These are phyloP conservation scores for Malaclemys terrapin DNA, from an alignment of 2,113 vertebrate species.

Conservation along the genomic window DNA sequence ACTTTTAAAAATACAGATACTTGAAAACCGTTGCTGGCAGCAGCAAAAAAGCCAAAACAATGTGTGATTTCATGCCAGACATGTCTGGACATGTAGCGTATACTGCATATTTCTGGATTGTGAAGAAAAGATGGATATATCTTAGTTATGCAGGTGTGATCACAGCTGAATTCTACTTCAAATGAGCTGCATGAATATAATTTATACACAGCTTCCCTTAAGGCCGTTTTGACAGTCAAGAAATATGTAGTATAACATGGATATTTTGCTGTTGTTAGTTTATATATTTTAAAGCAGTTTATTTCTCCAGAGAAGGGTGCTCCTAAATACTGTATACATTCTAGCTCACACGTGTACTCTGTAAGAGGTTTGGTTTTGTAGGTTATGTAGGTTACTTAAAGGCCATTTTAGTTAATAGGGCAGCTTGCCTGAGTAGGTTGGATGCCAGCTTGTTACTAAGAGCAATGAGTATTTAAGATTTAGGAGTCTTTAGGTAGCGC, in stretches of 20 bases:
- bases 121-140: not conserved
- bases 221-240: not conserved
- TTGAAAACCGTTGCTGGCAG: conserved; percentile 37
- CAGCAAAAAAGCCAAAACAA: not conserved
- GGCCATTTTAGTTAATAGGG: not conserved
- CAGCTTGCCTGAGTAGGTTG: not conserved
- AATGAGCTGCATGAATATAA: not conserved
- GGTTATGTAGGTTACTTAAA: not conserved
- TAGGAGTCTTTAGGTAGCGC: not conserved
- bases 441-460: conserved; percentile 54
- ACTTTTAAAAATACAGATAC: not conserved
- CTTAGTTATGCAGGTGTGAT: conserved; percentile 7
- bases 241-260: rapidly evolving
- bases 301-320: not conserved
- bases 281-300: not conserved
- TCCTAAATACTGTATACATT: not conserved
- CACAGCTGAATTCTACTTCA: not conserved
- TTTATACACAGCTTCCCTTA: not conserved
- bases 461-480: conserved; percentile 7
- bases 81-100: conserved; percentile 53
- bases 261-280: not conserved
- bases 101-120: conserved; percentile 48
- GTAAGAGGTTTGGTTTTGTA: not conserved
- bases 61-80: not conserved
- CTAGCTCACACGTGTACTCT: not conserved